Evolutionary conservation across 2,113 vertebrate genomes (phyloP).

Genomic region (Ammodytes marinus): DNA sequence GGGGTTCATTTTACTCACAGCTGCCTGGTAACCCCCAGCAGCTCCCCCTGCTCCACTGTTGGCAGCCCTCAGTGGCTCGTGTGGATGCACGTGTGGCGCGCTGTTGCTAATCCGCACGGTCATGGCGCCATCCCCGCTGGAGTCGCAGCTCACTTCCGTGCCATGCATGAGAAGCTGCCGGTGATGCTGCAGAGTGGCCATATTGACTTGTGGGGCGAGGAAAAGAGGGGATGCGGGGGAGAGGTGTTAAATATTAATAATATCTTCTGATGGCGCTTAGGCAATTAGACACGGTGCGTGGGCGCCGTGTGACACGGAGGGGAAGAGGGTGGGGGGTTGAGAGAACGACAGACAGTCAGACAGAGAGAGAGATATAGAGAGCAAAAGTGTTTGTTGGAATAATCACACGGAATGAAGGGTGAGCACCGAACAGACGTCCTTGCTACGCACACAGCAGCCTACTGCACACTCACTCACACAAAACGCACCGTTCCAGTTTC

Average conservation of each 20-base stretch:
- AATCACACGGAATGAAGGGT: conserved; percentile 65
- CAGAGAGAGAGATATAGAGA: conserved; percentile 11
- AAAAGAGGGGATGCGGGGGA: neutral
- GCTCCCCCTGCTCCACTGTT: conserved; percentile 44
- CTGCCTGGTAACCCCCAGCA: conserved; percentile 35
- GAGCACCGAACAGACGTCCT: conserved; percentile 71
- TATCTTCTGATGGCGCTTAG: conserved; percentile 46
- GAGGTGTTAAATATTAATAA: conserved; percentile 54
- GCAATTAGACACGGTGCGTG: conserved; percentile 63
- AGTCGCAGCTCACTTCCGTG: conserved; percentile 95
- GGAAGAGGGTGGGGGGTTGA: neutral
- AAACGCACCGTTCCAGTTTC: conserved; percentile 77
- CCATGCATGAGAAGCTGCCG: conserved; percentile 90
- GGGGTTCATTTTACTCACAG: conserved; percentile 81
- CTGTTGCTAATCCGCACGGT: conserved; percentile 89
- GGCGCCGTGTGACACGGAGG: conserved; percentile 49
- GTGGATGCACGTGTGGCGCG: conserved; percentile 69
- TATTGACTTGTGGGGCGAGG: conserved; percentile 77
- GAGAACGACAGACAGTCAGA: conserved; percentile 25
- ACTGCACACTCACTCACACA: conserved; percentile 68
- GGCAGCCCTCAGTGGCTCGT: conserved; percentile 57
- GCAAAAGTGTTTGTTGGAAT: conserved; percentile 66
- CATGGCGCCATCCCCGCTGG: conserved; percentile 88
- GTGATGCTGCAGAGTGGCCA: conserved; percentile 92
- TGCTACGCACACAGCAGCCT: conserved; percentile 61